Evolutionary conservation across 2,888 invertebrate genomes (phyloP).

Genomic region (Gonocerus acuteangulatus): DNA sequence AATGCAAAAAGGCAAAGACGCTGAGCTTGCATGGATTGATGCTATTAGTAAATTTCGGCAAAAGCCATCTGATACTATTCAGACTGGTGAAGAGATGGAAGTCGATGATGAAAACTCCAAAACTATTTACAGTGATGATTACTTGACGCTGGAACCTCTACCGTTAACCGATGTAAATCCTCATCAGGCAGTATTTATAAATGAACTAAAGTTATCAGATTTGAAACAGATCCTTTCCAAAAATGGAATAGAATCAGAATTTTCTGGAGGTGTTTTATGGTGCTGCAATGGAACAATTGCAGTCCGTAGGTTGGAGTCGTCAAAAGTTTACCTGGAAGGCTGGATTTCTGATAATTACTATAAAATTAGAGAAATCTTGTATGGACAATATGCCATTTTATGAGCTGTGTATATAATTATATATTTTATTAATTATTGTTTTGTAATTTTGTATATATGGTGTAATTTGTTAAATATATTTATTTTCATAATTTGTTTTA

Average conservation of each 20-base stretch:
- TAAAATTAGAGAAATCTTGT: slow-evolving; percentile 81
- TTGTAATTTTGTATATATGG: neutral
- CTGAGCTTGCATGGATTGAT: slow-evolving; percentile 94
- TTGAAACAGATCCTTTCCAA: slow-evolving; percentile 73
- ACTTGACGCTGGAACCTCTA: slow-evolving; percentile 57
- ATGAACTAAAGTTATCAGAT: slow-evolving; percentile 86
- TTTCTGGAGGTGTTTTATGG: slow-evolving; percentile 84
- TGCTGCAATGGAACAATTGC: slow-evolving; percentile 88
- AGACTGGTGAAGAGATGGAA: slow-evolving; percentile 40
- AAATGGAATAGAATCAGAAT: slow-evolving; percentile 73
- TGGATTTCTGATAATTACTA: slow-evolving; percentile 91
- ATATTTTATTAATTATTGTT: neutral
- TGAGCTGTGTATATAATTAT: slow-evolving; percentile 45
- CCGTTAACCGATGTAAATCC: slow-evolving; percentile 48
- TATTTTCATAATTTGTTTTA: neutral
- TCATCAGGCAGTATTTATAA: slow-evolving; percentile 83
- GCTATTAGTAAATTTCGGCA: slow-evolving; percentile 56
- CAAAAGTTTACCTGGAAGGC: slow-evolving; percentile 88
- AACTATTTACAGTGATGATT: slow-evolving; percentile 9
- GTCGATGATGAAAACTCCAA: slow-evolving; percentile 24
- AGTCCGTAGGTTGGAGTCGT: slow-evolving; percentile 81
- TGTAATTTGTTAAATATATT: neutral
- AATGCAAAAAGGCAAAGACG: slow-evolving; percentile 77
- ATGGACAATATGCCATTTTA: slow-evolving; percentile 94
- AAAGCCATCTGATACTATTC: slow-evolving; percentile 48